Evolutionary conservation across 2,888 invertebrate species (phyloP).

Genomic region (Dendrolimus houi): DNA sequence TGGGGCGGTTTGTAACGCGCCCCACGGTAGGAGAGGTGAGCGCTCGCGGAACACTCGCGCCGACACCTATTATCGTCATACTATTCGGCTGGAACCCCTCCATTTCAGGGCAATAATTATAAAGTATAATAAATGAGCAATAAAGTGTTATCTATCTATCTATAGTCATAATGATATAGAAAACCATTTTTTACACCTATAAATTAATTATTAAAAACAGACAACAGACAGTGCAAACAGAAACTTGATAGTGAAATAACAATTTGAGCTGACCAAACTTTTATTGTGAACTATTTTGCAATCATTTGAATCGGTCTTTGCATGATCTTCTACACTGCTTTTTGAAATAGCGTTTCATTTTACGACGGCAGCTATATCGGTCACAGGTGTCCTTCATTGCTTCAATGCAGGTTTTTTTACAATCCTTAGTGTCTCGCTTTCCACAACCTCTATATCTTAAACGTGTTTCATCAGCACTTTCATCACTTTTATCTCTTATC

Average conservation of each 20-base stretch:
- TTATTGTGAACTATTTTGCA: background rate
- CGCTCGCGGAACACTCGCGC: too few species aligned
- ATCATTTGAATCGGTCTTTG: conserved; percentile 14
- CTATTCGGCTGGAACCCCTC: background rate
- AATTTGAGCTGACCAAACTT: background rate
- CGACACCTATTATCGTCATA: too few species aligned
- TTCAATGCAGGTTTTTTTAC: conserved; percentile 24
- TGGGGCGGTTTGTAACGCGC: too few species aligned
- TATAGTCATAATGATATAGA: background rate
- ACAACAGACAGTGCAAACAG: background rate
- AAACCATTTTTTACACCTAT: background rate
- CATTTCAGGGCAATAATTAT: background rate
- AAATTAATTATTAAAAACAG: background rate
- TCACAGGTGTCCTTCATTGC: conserved; percentile 22
- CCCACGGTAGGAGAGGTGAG: too few species aligned
- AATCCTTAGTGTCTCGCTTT: conserved; percentile 22
- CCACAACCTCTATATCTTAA: conserved; percentile 22
- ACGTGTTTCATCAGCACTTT: background rate
- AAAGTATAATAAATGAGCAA: background rate
- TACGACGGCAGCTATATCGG: conserved; percentile 20
- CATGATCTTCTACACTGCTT: conserved; percentile 32
- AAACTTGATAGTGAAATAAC: background rate
- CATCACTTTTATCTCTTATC: too few species aligned
- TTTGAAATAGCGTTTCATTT: conserved; percentile 25
- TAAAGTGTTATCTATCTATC: too few species aligned